Evolutionary conservation across 1,140 invertebrate species (phyloP).

Genomic region (Acromyrmex charruanus): DNA sequence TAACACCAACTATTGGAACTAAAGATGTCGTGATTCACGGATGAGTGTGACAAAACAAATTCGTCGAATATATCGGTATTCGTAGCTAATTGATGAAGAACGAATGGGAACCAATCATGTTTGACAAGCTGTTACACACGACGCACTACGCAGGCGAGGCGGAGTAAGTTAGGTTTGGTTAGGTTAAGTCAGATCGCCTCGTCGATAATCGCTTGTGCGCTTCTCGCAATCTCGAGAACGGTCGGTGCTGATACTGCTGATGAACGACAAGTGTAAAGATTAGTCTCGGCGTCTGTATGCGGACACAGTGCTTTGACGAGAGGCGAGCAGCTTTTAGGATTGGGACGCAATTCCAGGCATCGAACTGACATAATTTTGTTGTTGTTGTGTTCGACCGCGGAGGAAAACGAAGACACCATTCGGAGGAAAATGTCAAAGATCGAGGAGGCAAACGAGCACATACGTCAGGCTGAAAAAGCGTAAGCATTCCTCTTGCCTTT

Average conservation of each 20-base stretch:
- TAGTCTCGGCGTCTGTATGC: constrained; percentile 40
- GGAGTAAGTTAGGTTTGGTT: background rate
- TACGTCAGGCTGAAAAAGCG: constrained; percentile 92
- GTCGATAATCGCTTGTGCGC: background rate
- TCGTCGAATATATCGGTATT: too few relatives aligned
- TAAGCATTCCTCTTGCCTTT: constrained; percentile 76
- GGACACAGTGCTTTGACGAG: constrained; percentile 50
- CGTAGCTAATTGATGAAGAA: too few relatives aligned
- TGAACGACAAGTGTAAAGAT: constrained; percentile 24
- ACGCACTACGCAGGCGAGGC: background rate
- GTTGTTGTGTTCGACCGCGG: background rate
- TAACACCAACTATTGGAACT: background rate
- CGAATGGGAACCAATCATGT: too few relatives aligned
- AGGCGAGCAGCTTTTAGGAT: background rate
- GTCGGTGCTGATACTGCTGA: background rate
- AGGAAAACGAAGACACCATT: constrained; percentile 67
- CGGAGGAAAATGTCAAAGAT: constrained; percentile 88
- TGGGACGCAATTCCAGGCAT: background rate
- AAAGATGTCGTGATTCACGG: background rate
- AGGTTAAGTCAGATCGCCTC: background rate
- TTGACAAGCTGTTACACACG: too few relatives aligned
- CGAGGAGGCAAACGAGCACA: constrained; percentile 91
- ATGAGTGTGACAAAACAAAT: too few relatives aligned
- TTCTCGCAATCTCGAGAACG: constrained; percentile 19
- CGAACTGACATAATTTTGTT: background rate